Evolutionary conservation across 1,140 invertebrate species (phyloP), one percentile per base, ranked within the genome.

Genomic region (Caenorhabditis remanei): DNA sequence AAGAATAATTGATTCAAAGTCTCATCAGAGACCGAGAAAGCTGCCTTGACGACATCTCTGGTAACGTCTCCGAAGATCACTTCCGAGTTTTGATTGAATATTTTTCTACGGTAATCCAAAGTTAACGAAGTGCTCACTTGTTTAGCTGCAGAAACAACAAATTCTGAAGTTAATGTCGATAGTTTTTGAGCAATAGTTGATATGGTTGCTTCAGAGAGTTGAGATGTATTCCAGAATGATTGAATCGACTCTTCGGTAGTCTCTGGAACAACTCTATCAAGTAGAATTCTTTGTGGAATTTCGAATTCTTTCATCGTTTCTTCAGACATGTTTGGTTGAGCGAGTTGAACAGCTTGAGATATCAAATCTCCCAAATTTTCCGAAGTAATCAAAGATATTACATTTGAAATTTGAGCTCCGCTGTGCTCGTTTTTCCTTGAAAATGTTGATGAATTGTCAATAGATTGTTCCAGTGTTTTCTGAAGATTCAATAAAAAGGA

Each of bases 11-110:
- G 19, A 53, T 79, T 79, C 46, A 79, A 53, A 21, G 46, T 50
- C 19, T 79, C 71, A 53, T 79, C 71, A 11, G 46, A 50, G 24
- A 79, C 21, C 0, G 19, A 50, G 46, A 79, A 79, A 8, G 71
- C 71, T 11, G 46, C 71, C 21, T 79, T 79, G 21, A 79, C 71
- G 21, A 79, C 46, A 50, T 79, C 71, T 50, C 46, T 79, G 8
- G 71, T 79, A 9, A 79, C 0, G 53, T 79, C 71, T 19, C 71
- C 71, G 13, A 79, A 50, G 9, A 79, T 50, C 4, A 79, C 7
- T 79, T 79, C 71, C 7, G 71, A 79, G 24, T 79, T 79, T 24
- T 79, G 71, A 53, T 79, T 79, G 71, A 79, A 79, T 14, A 79
- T 43, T 41, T 79, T 79, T 79, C 71, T n/a, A 24, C 71, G 71